phyloP scores from a whole-genome alignment of 2,888 invertebrate genomes.

The Leptarthrus brevirostris region DNA sequence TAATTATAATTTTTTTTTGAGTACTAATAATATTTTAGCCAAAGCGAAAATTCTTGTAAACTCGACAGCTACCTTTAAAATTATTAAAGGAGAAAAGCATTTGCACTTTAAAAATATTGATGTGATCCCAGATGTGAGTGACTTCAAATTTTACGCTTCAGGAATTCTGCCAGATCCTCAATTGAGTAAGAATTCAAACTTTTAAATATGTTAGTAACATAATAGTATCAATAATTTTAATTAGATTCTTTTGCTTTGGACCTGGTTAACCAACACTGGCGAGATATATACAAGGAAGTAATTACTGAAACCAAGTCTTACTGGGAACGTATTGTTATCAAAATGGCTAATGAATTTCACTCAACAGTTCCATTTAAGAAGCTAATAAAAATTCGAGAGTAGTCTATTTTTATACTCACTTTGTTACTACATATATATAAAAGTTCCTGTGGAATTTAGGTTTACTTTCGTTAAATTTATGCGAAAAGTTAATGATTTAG shows the following conservation, averaged over 20 bases:
- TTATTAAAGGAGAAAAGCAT: slow-evolving; percentile 70
- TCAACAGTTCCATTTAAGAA: slow-evolving; percentile 63
- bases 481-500: too few species aligned
- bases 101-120: slow-evolving; percentile 72
- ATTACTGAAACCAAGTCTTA: slow-evolving; percentile 66
- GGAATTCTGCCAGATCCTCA: slow-evolving; percentile 74
- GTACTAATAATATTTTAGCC: slow-evolving; percentile 62
- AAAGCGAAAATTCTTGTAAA: slow-evolving; percentile 72
- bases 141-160: slow-evolving; percentile 71
- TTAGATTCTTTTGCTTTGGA: slow-evolving; percentile 62
- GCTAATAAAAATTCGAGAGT: too few species aligned
- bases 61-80: slow-evolving; percentile 71
- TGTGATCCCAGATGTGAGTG: slow-evolving; percentile 73
- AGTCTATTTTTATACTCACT: too few species aligned
- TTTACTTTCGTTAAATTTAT: too few species aligned
- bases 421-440: too few species aligned
- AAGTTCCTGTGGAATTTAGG: too few species aligned
- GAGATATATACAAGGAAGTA: slow-evolving; percentile 68
- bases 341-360: slow-evolving; percentile 62
- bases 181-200: slow-evolving; percentile 69
- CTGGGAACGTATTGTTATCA: slow-evolving; percentile 63
- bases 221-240: too few species aligned
- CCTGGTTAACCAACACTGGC: slow-evolving; percentile 73
- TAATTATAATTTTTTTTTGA: background rate
- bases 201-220: background rate